Base-by-base conservation (phyloP, 2,888 invertebrate species). In the Drosophila anomelani region DNA sequence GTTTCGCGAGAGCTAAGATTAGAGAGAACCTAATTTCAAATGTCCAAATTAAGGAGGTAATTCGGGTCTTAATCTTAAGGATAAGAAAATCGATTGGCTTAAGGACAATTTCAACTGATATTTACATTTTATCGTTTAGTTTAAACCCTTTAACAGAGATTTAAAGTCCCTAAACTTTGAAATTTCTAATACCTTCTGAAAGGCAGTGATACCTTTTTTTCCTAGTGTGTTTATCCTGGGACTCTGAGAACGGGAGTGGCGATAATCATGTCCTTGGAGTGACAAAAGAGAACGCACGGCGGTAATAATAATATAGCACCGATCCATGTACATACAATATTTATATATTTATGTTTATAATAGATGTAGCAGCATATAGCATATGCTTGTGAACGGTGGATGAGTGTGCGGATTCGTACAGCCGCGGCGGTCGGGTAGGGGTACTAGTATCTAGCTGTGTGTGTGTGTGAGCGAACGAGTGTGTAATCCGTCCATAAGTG, bases 401-500 rank as follows among this genome's bases (percentile, higher is more conserved):
- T 41, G 64, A 66, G 58, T 36, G 51, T 36, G 51, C 34, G 34
- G 34, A 43, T 49, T 57, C 47, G 34, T 70, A 46, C 39, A 46
- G 38, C 29, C 20, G 47, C 39, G 12, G 12, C 10, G 34, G 34
- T 34, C 29, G 8, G 3, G 2, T 9, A 10, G 34, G 34, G 41
- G 26, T 46, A 44, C 44, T 44, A 26, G 26, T 26, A 44, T 23
- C 44, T 4, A 20, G 43, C 12, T 17, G 46, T 10, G 7, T 23
- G 20, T 29, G 44, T 46, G 34, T 55, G 54, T 17, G 32, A 20
- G 26, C 17, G 26, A 54, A 60, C 20, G 49, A 43, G 68, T 61
- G 69, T 80, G 79, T 88, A 82, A 85, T 88, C 78, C 83, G 70
- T 51, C 59, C 82, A 67, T 86, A 82, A 82, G 89, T 82, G 89